Conservation (phyloP, 2,113 vertebrate genomes). For the Podiceps cristatus region DNA sequence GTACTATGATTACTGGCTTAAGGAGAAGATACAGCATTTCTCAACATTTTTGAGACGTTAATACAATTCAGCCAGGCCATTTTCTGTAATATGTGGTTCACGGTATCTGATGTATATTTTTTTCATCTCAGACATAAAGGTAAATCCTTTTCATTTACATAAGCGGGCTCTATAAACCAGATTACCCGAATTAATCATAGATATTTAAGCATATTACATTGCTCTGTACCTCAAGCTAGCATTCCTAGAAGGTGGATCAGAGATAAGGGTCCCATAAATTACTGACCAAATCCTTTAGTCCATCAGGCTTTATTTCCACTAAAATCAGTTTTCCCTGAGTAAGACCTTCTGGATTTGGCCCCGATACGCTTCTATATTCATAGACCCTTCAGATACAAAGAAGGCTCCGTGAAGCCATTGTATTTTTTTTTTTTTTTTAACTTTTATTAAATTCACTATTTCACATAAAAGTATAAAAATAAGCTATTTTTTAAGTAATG, state of each 20-base stretch:
- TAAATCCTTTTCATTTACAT: conserved; percentile 73
- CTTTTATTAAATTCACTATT: background rate
- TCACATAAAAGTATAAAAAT: background rate
- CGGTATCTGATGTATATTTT: conserved; percentile 69
- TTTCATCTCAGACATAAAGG: conserved; percentile 73
- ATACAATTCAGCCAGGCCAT: conserved; percentile 58
- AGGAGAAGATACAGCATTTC: conserved; percentile 54
- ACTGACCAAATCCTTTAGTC: conserved; percentile 66
- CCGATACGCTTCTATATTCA: conserved; percentile 34
- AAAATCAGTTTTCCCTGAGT: conserved; percentile 59
- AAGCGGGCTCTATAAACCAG: conserved; percentile 56
- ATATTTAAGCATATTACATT: conserved; percentile 67
- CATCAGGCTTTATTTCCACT: conserved; percentile 64
- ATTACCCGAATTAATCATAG: conserved; percentile 69
- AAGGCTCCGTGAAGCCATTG: background rate
- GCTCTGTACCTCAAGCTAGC: conserved; percentile 51
- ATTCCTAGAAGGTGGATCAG: conserved; percentile 64
- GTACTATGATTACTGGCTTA: conserved; percentile 61
- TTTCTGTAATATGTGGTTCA: conserved; percentile 55
- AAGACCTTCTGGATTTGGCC: conserved; percentile 49
- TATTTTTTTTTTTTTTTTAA: background rate
- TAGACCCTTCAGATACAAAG: conserved; percentile 24
- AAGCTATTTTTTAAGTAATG: background rate
- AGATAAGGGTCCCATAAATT: conserved; percentile 62
- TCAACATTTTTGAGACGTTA: conserved; percentile 57